These are phyloP conservation scores for Podarcis cretensis DNA, from an alignment of 2,113 vertebrate species.

Conservation along the genomic window DNA sequence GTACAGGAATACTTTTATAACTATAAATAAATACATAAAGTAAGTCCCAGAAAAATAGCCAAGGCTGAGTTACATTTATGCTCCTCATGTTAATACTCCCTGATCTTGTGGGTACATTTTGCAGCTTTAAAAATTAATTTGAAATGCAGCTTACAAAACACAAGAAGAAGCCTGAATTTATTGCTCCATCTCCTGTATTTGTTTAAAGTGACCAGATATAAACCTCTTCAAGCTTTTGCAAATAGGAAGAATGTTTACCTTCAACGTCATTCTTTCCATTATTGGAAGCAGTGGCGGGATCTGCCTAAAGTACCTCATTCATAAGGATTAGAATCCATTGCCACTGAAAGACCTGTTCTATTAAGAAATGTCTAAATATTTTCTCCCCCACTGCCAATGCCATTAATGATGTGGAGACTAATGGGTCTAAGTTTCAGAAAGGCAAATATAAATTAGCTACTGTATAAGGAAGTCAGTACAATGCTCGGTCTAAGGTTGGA, in stretches of 20 bases:
- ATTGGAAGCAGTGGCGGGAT: background rate
- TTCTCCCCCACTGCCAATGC: background rate
- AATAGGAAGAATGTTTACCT: background rate
- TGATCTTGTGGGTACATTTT: background rate
- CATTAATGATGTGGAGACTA: background rate
- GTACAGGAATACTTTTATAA: too few species aligned
- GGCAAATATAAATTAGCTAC: background rate
- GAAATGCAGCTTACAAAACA: too few species aligned
- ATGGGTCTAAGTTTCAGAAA: background rate
- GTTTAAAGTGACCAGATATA: background rate
- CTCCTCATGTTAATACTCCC: background rate
- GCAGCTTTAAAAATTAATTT: too few species aligned
- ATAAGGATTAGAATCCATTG: background rate
- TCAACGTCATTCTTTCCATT: background rate
- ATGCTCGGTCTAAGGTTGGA: background rate
- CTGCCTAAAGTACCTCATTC: background rate
- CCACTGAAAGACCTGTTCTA: background rate
- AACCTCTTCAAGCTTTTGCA: background rate
- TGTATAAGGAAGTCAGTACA: background rate
- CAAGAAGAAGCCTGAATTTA: background rate
- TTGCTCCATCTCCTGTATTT: background rate
- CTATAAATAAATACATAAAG: too few species aligned
- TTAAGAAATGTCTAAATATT: background rate
- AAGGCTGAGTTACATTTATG: too few species aligned
- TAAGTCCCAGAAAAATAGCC: background rate